Evolutionary conservation across 2,888 invertebrate species (phyloP).

Genomic region (Athrips mouffetella): DNA sequence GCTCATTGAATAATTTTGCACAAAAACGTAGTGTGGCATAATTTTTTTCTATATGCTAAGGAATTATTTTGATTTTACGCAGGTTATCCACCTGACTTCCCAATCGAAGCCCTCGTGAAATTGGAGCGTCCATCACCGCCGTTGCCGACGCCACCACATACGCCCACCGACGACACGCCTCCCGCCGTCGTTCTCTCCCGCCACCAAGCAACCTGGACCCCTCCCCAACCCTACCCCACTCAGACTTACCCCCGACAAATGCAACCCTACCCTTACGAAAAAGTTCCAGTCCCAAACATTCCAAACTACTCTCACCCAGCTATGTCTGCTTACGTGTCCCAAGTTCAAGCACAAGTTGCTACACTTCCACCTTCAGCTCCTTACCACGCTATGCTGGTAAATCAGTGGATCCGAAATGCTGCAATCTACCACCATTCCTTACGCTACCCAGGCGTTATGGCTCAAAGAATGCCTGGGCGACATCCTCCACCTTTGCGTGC

Average conservation of each 20-base stretch:
- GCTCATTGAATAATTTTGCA: too few species aligned
- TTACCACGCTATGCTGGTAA: constrained; percentile 81
- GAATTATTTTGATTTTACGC: constrained; percentile 31
- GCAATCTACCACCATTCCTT: constrained; percentile 81
- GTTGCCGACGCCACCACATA: constrained; percentile 85
- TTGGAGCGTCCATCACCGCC: constrained; percentile 80
- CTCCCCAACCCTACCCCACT: constrained; percentile 52
- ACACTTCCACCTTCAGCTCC: constrained; percentile 67
- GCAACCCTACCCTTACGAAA: constrained; percentile 65
- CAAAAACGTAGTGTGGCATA: too few species aligned
- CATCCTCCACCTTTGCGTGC: constrained; percentile 77
- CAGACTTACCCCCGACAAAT: constrained; percentile 54
- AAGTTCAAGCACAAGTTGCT: constrained; percentile 67
- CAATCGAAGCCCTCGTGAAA: constrained; percentile 78
- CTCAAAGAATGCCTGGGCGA: constrained; percentile 71
- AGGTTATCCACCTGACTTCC: constrained; percentile 80
- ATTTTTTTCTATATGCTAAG: too few species aligned
- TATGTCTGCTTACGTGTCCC: constrained; percentile 53
- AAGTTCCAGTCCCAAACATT: constrained; percentile 48
- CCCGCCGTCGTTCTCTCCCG: constrained; percentile 68
- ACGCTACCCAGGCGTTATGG: constrained; percentile 71
- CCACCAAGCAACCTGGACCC: constrained; percentile 58
- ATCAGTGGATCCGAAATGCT: constrained; percentile 86
- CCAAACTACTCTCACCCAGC: constrained; percentile 56
- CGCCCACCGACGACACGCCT: constrained; percentile 81